Evolutionary conservation across 1,140 invertebrate genomes (phyloP).

Genomic region (Heliconius nattereri): DNA sequence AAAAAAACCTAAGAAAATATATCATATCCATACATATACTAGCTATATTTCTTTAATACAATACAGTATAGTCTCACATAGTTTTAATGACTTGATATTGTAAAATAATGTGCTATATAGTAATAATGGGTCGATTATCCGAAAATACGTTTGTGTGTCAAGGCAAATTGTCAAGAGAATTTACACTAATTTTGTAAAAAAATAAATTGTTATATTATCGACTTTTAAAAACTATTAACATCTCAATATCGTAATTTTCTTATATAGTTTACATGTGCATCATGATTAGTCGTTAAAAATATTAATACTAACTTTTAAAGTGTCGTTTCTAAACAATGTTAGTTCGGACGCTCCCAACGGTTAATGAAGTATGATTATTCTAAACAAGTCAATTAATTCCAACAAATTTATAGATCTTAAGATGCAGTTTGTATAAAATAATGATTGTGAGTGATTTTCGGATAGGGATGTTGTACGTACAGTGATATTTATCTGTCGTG

Average conservation of each 20-base stretch:
- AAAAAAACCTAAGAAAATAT: not conserved
- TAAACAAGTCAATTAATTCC: conserved; percentile 30
- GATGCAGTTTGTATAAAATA: conserved; percentile 47
- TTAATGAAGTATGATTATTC: conserved; percentile 36
- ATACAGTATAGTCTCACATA: not conserved
- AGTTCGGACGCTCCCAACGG: conserved; percentile 65
- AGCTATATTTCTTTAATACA: not conserved
- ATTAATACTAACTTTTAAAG: not conserved
- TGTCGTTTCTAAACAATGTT: conserved; percentile 50
- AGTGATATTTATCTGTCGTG: conserved; percentile 46
- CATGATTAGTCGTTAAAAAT: not conserved
- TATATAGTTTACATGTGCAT: not conserved
- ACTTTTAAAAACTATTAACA: not conserved
- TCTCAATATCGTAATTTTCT: not conserved
- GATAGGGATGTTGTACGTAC: conserved; percentile 45
- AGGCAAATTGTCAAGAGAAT: conserved; percentile 60
- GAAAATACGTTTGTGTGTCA: conserved; percentile 51
- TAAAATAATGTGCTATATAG: not conserved
- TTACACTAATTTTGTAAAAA: conserved; percentile 32
- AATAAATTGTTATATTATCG: conserved; percentile 21
- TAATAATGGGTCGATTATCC: not conserved
- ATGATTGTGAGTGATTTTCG: conserved; percentile 48
- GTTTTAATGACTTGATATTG: not conserved
- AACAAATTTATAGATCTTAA: conserved; percentile 25
- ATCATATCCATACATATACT: not conserved